Conservation (phyloP, 2,888 invertebrate species). For the Halocaridina rubra region DNA sequence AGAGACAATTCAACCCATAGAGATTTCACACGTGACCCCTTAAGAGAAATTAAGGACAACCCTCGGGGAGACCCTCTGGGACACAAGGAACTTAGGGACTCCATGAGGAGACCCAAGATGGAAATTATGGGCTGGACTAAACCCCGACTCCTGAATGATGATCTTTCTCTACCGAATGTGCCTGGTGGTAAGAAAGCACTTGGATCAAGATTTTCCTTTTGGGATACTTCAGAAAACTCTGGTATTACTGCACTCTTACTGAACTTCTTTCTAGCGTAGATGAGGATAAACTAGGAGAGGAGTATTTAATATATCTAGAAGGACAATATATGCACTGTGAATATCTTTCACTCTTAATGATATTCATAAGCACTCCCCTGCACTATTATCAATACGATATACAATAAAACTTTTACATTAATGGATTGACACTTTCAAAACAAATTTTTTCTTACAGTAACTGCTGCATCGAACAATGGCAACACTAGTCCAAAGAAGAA, state of each 20-base stretch:
- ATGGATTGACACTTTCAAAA: too few relatives aligned
- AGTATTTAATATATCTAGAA: not conserved
- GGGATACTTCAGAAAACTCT: not conserved
- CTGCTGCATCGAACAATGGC: not conserved
- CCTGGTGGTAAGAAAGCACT: slow-evolving; percentile 69
- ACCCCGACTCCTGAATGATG: slow-evolving; percentile 65
- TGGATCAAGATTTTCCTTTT: not conserved
- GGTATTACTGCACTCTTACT: not conserved
- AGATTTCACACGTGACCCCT: slow-evolving; percentile 43
- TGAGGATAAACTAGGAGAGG: not conserved
- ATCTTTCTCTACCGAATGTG: slow-evolving; percentile 75
- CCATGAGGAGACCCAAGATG: slow-evolving; percentile 33
- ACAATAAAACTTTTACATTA: too few relatives aligned
- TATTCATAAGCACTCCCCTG: too few relatives aligned
- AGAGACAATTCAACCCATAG: not conserved
- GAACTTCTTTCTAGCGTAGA: not conserved
- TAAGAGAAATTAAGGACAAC: slow-evolving; percentile 61
- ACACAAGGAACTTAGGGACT: slow-evolving; percentile 26
- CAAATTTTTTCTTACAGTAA: not conserved
- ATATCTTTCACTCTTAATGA: too few relatives aligned
- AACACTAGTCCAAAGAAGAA: slow-evolving; percentile 30
- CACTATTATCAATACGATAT: too few relatives aligned
- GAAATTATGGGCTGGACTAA: slow-evolving; percentile 46
- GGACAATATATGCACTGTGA: too few relatives aligned
- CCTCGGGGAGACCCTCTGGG: slow-evolving; percentile 7